Evolutionary conservation across 2,888 invertebrate species (phyloP).

Genomic region (Eucriotettix oculatus): DNA sequence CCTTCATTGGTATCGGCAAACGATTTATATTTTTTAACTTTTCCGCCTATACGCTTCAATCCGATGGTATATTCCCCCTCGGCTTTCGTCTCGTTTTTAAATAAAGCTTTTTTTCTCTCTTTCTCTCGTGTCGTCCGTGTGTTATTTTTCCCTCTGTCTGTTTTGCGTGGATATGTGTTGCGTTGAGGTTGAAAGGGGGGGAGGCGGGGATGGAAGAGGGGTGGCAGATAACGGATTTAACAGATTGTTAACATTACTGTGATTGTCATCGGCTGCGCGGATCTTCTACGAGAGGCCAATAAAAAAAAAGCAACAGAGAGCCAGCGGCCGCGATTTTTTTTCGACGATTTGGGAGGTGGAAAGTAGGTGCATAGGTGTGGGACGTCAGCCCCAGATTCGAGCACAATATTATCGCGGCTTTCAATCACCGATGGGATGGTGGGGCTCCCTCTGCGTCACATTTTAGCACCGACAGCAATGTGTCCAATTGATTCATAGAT

Average conservation of each 20-base stretch:
- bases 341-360: background rate
- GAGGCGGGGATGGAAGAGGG: background rate
- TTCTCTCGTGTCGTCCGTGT: too few species aligned
- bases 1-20: too few species aligned
- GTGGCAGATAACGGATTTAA: background rate
- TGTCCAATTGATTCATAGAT: slow-evolving; percentile 11
- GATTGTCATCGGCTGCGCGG: background rate
- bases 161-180: too few species aligned
- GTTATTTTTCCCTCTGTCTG: too few species aligned
- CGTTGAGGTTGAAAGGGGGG: too few species aligned
- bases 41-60: too few species aligned
- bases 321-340: too few species aligned
- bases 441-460: slow-evolving; percentile 1
- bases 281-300: background rate
- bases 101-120: too few species aligned
- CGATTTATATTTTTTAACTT: too few species aligned
- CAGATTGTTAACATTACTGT: background rate
- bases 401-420: slow-evolving; percentile 9
- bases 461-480: slow-evolving; percentile 10
- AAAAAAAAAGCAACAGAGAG: background rate
- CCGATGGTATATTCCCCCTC: too few species aligned
- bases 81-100: too few species aligned
- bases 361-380: background rate
- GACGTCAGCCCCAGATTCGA: slow-evolving; percentile 8
- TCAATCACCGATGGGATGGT: slow-evolving; percentile 5